A percentile compares a stretch with the other conserved stretches of the same genome.
These are phyloP conservation scores for Pachyuromys duprasi DNA, from an alignment of 2,797 vertebrate species.

Conservation along the genomic window DNA sequence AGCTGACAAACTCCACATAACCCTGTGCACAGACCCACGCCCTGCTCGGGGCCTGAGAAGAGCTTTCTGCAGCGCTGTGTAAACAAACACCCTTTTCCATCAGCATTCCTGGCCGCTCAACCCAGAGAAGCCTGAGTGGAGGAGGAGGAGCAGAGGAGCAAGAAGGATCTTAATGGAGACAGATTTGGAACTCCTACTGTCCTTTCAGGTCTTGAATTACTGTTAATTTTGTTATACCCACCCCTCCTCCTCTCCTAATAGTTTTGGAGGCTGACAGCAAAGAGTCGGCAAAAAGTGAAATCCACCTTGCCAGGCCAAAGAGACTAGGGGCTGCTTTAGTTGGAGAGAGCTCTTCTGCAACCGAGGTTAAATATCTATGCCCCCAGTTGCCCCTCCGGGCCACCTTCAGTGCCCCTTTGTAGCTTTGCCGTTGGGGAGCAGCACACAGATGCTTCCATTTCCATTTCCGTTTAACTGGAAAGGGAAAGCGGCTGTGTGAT, in stretches of 20 bases:
- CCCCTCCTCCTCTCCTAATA: conserved; percentile 52
- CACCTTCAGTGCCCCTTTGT: neutral
- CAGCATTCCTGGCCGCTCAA: neutral
- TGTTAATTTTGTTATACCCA: conserved; percentile 65
- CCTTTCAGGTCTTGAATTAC: conserved; percentile 71
- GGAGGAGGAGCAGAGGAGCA: neutral
- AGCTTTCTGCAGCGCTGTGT: conserved; percentile 62
- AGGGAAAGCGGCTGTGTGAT: neutral
- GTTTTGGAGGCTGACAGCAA: conserved; percentile 69
- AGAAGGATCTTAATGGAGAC: conserved; percentile 79
- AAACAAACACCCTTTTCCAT: conserved; percentile 82
- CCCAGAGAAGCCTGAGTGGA: neutral
- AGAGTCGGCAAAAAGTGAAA: conserved; percentile 21
- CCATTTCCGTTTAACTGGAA: neutral
- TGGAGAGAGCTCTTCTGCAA: neutral
- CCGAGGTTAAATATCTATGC: conserved; percentile 3
- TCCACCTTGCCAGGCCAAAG: neutral
- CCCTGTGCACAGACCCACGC: conserved; percentile 68
- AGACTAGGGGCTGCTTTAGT: neutral
- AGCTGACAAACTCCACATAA: neutral
- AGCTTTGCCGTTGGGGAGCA: neutral
- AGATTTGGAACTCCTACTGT: conserved; percentile 75
- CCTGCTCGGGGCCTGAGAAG: conserved; percentile 70
- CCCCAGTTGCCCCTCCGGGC: neutral
- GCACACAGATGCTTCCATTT: neutral